Evolutionary conservation across 2,113 vertebrate genomes (phyloP), one percentile per base, ranked within the genome.

Genomic region (Petroica traversi): DNA sequence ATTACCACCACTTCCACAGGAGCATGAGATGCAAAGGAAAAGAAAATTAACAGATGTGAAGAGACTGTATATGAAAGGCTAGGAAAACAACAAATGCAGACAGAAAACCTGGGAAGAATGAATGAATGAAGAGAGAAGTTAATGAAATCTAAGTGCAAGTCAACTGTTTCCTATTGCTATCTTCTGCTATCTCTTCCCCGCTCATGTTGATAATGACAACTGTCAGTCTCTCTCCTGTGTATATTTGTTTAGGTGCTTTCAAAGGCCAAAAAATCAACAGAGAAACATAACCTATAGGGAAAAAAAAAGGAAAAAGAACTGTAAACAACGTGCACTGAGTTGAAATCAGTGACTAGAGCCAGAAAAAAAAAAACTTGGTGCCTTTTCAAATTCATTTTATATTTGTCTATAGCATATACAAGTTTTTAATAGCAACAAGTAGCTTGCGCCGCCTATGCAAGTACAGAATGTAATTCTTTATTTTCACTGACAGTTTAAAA

Each of bases 371-470:
- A 79, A 75, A 14, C 11, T 7, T 40, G 52, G 36, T 68, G 41
- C 31, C 45, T 87, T 85, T 95, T 87, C 78, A 95, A 80, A 61
- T 68, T 63, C 22, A n/a, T 82, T 94, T 94, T 82, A 45, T 79
- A 68, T 73, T 85, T 85, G 31, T 58, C 85, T 46, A 34, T 3
- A 62, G 40, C 36, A 59, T 40, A 85, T 4, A 59, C 5, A 76
- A 80, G 86, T 74, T 93, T 96, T 91, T 91, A 91, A 91, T 71
- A 91, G 86, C 93, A 96, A 96, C 91, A 94, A 96, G 96, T 96
- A 92, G 72, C 51, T 94, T n/a, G 8, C 2, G 12, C 83, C 8
- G 19, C 89, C 91, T 71, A 48, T 54, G 64, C 51, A 81, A 93
- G 79, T 64, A 83, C 93, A 92, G 75, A 85, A 88, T 28, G 31